A percentile compares a stretch with the other conserved stretches of the same genome.
phyloP scores from a whole-genome alignment of 2,113 vertebrate genomes.

The Hiodon alosoides region DNA sequence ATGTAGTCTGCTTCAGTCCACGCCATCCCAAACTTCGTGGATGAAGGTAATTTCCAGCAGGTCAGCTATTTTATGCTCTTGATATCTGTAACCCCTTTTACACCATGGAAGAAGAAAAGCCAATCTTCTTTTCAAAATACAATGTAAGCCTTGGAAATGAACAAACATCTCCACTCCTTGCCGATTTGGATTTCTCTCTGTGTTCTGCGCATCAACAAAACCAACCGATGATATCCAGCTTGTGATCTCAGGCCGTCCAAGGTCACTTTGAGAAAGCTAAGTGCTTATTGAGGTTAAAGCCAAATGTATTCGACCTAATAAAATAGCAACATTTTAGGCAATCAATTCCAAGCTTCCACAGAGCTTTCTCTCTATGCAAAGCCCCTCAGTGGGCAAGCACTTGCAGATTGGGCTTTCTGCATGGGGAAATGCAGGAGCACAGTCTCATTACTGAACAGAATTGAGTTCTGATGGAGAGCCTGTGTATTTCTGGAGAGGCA shows the following conservation, averaged over 20 bases:
- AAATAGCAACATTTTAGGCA: conserved; percentile 61
- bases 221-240: neutral
- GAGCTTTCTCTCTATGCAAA: conserved; percentile 57
- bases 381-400: conserved; percentile 51
- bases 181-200: neutral
- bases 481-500: conserved; percentile 57
- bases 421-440: conserved; percentile 62
- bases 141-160: neutral
- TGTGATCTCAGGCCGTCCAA: conserved; percentile 46
- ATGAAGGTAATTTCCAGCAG: conserved; percentile 1
- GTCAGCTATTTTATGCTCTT: neutral
- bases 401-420: conserved; percentile 66
- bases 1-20: conserved; percentile 1
- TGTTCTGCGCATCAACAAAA: neutral
- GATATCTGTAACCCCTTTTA: neutral
- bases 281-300: conserved; percentile 45
- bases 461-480: conserved; percentile 66
- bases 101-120: neutral
- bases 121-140: neutral
- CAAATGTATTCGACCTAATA: conserved; percentile 51
- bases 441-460: conserved; percentile 70
- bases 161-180: neutral
- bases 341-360: conserved; percentile 55
- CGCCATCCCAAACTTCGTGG: neutral
- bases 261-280: conserved; percentile 50